phyloP scores from a whole-genome alignment of 2,113 vertebrate species.

The Cichladusa arquata region DNA sequence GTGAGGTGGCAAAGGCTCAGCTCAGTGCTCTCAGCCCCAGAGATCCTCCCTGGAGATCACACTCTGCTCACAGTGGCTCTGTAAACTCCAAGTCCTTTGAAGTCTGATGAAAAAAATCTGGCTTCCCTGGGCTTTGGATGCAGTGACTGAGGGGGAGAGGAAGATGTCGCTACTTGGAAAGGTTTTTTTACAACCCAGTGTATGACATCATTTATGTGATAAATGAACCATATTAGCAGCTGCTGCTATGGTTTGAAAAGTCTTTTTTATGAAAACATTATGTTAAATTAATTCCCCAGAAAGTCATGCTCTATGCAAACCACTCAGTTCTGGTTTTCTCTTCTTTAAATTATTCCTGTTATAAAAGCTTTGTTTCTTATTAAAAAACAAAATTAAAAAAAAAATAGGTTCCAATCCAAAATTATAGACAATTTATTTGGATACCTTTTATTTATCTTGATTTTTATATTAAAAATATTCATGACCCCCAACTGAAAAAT shows the following conservation, averaged over 20 bases:
- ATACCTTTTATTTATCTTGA: not conserved
- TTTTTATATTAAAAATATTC: not conserved
- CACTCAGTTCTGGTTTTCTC: not conserved
- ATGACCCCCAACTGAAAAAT: not conserved
- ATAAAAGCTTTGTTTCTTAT: not conserved
- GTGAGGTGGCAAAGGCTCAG: not conserved
- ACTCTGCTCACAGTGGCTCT: not conserved
- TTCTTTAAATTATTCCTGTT: not conserved
- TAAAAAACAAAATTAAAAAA: not conserved
- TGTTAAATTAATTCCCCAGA: not conserved
- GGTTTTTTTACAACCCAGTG: not conserved
- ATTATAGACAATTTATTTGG: not conserved
- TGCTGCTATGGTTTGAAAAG: slow-evolving; percentile 12
- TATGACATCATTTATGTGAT: slow-evolving; percentile 9
- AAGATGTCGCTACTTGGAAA: slow-evolving; percentile 34
- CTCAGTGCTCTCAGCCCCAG: not conserved
- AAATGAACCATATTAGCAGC: slow-evolving; percentile 35
- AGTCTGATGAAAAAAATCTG: not conserved
- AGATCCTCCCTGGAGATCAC: not conserved
- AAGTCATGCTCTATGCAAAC: not conserved
- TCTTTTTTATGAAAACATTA: not conserved
- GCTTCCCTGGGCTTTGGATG: not conserved
- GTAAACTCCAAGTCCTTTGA: slow-evolving; percentile 9
- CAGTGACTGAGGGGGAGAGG: slow-evolving; percentile 26
- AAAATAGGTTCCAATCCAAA: not conserved